A percentile compares a stretch with the other conserved stretches of the same genome.
Conservation (phyloP, 2,888 invertebrate genomes). For the Acronicta aceris region DNA sequence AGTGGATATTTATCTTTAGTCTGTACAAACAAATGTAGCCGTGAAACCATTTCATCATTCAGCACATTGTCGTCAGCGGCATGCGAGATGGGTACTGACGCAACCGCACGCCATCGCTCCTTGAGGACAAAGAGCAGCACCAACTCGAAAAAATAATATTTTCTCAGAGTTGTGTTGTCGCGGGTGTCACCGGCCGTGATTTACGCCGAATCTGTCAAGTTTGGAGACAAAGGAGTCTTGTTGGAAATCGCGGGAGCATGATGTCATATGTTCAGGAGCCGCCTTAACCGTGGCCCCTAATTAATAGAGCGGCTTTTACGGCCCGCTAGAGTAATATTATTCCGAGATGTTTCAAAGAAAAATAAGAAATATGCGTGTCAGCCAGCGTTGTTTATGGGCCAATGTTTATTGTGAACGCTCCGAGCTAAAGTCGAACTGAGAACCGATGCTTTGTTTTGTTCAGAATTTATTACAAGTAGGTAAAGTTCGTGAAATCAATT, state of each 20-base stretch:
- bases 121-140: slow-evolving; percentile 68
- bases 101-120: slow-evolving; percentile 59
- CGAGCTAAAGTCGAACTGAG: slow-evolving; percentile 66
- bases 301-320: slow-evolving; percentile 82
- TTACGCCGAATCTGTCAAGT: slow-evolving; percentile 82
- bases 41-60: slow-evolving; percentile 83
- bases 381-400: slow-evolving; percentile 72
- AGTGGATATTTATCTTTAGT: slow-evolving; percentile 75
- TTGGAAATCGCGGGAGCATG: slow-evolving; percentile 77
- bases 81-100: slow-evolving; percentile 67
- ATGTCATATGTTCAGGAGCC: slow-evolving; percentile 75
- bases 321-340: slow-evolving; percentile 65
- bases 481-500: slow-evolving; percentile 64
- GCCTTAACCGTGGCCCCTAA: slow-evolving; percentile 68
- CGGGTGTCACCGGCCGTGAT: slow-evolving; percentile 81
- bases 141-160: slow-evolving; percentile 77
- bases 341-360: slow-evolving; percentile 77
- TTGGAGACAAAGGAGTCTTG: slow-evolving; percentile 83
- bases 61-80: slow-evolving; percentile 70
- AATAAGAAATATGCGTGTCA: slow-evolving; percentile 79
- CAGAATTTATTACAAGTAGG: slow-evolving; percentile 59
- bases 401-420: slow-evolving; percentile 75
- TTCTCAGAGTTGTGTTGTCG: slow-evolving; percentile 74
- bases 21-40: slow-evolving; percentile 82
- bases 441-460: slow-evolving; percentile 77